Conservation (phyloP, 2,113 vertebrate genomes). For the Fregetta grallaria region DNA sequence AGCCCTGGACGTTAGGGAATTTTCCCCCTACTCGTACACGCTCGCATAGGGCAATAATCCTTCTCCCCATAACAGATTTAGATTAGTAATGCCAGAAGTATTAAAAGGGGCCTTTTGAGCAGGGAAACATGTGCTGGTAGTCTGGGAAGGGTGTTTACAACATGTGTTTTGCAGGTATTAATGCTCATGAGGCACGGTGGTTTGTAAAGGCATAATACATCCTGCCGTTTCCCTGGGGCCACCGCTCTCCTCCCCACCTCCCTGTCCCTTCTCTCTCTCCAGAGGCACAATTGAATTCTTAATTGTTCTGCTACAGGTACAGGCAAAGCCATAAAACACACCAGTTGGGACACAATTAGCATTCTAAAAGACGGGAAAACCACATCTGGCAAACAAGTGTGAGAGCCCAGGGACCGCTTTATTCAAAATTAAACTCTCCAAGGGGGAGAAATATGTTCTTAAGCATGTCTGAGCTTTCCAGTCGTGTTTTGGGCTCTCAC, state of each 20-base stretch:
- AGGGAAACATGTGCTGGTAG: neutral
- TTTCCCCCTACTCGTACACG: neutral
- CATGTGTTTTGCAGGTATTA: constrained; percentile 16
- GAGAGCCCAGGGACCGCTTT: constrained; percentile 4
- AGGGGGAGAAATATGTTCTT: neutral
- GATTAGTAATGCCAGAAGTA: neutral
- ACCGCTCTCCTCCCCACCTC: neutral
- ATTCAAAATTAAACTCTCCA: neutral
- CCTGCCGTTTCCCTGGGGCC: neutral
- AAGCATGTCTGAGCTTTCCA: neutral
- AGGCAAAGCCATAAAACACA: neutral
- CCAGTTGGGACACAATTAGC: constrained; percentile 60
- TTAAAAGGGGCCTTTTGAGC: neutral
- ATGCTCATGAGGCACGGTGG: neutral
- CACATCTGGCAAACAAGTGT: constrained; percentile 45
- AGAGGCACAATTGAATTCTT: neutral
- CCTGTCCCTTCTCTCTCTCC: neutral
- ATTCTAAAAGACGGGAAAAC: constrained; percentile 11
- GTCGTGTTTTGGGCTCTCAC: neutral
- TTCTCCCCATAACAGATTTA: neutral
- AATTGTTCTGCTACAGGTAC: neutral
- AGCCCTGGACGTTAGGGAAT: neutral
- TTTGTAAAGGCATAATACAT: neutral
- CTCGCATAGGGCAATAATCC: neutral
- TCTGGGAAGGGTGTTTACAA: constrained; percentile 21